Evolutionary conservation across 2,113 vertebrate genomes (phyloP), one percentile per base, ranked within the genome.

Genomic region (Pachycephala philippinensis): DNA sequence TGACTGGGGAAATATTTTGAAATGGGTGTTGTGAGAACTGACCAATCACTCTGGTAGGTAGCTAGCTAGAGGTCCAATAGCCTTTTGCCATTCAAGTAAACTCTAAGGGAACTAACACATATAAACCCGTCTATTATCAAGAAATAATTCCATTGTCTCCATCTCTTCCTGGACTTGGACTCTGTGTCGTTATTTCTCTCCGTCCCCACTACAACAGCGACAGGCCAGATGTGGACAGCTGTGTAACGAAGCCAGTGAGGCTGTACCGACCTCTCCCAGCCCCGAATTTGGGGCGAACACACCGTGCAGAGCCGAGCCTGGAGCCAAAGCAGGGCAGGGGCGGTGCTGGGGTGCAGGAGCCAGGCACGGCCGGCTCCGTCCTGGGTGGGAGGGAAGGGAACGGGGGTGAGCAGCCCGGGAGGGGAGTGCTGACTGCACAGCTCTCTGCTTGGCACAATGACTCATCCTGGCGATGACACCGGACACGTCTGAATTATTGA

Each of bases 191-290:
- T n/a, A n/a, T n/a, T n/a, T n/a, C n/a, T n/a, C n/a, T n/a, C n/a
- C n/a, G n/a, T n/a, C n/a, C n/a, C n/a, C n/a, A n/a, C n/a, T n/a
- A n/a, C n/a, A n/a, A n/a, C n/a, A n/a, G n/a, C n/a, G n/a, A n/a
- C n/a, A n/a, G n/a, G n/a, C 50, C 60, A 49, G 60, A 2, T 47
- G 59, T 53, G 47, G n/a, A 12, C 49, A 80, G 47, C n/a, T 35
- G 33, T 4, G 37, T 2, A 6, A 10, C 1, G 26, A 19, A 26
- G 3, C 45, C 82, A 60, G 35, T 7, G 3, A 52, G n/a, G n/a
- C 15, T 6, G 0, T 2, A 5, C 17, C 0, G 0, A 56, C 33
- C 33, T 37, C 30, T 19, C n/a, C 71, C 68, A 74, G 35, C 37
- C 19, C 49, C 6, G 30, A 66, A 35, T 35, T 27, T 13, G 31